Evolutionary conservation across 2,113 vertebrate genomes (phyloP).

Genomic region (Arothron firmamentum): DNA sequence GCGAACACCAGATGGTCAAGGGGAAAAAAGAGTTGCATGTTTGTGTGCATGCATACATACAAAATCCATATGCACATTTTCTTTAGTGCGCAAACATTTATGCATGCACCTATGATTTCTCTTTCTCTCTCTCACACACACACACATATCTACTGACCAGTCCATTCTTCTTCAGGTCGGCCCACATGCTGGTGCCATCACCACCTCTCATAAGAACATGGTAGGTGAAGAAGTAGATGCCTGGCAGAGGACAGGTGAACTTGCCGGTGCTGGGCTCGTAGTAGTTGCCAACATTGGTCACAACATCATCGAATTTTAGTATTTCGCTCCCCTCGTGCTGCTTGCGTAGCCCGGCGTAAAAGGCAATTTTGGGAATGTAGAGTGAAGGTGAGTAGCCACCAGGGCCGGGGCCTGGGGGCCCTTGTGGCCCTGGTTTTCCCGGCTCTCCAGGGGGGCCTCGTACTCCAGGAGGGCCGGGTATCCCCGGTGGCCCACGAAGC

Average conservation of each 20-base stretch:
- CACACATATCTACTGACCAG: slow-evolving; percentile 76
- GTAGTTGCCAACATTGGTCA: slow-evolving; percentile 97
- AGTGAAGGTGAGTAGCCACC: slow-evolving; percentile 85
- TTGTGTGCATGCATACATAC: slow-evolving; percentile 40
- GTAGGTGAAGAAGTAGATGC: slow-evolving; percentile 97
- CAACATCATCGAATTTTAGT: slow-evolving; percentile 94
- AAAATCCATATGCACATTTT: slow-evolving; percentile 27
- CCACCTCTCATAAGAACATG: slow-evolving; percentile 97
- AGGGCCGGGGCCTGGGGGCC: slow-evolving; percentile 85
- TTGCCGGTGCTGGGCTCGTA: slow-evolving; percentile 94
- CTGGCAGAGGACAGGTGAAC: slow-evolving; percentile 93
- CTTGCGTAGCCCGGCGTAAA: slow-evolving; percentile 90
- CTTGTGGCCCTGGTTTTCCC: slow-evolving; percentile 86
- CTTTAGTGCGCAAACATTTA: background rate
- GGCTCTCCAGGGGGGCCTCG: slow-evolving; percentile 86
- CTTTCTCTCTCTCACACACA: background rate
- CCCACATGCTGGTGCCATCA: slow-evolving; percentile 96
- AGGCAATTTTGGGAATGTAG: slow-evolving; percentile 93
- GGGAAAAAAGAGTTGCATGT: slow-evolving; percentile 11
- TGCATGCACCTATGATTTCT: background rate
- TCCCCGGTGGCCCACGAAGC: slow-evolving; percentile 82
- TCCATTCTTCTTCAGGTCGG: slow-evolving; percentile 92
- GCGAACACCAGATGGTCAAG: slow-evolving; percentile 37
- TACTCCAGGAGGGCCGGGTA: slow-evolving; percentile 80
- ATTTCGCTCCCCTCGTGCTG: slow-evolving; percentile 93